Conservation (phyloP, 2,113 vertebrate genomes). For the Nannospalax galili region DNA sequence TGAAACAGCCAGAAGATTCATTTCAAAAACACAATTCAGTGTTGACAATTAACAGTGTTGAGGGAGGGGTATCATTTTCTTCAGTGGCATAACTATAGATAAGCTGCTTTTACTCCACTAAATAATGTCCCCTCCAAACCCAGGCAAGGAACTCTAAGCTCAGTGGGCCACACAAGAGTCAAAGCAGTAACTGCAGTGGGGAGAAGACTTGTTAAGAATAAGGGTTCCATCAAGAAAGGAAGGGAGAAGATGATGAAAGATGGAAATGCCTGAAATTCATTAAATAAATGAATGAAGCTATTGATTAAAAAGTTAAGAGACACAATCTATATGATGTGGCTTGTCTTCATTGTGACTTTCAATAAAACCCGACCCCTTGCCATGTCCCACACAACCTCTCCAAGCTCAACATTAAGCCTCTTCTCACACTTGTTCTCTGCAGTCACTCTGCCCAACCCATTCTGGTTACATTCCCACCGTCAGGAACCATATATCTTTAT, state of each 20-base stretch:
- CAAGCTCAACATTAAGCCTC: not conserved
- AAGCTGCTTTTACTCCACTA: not conserved
- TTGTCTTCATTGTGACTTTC: not conserved
- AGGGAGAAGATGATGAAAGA: not conserved
- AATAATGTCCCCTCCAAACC: not conserved
- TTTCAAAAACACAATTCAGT: not conserved
- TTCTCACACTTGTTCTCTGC: not conserved
- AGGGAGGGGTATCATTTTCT: not conserved
- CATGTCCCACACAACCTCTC: not conserved
- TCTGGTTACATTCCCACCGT: not conserved
- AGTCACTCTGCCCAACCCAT: not conserved
- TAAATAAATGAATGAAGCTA: not conserved
- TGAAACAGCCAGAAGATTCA: not conserved
- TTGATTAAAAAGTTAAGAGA: not conserved
- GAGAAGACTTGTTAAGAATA: not conserved
- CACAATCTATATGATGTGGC: not conserved
- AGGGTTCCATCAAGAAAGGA: not conserved
- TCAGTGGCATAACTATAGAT: not conserved
- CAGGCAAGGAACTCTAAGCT: too few species aligned
- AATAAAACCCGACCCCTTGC: not conserved
- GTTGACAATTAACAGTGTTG: not conserved
- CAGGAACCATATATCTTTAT: not conserved
- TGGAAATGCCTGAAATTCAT: not conserved
- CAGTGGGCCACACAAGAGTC: not conserved
- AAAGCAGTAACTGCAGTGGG: not conserved